Percentiles rank a stretch among this genome's conserved stretches.
Conservation (phyloP, 2,888 invertebrate genomes). For the Podabrus alpinus region DNA sequence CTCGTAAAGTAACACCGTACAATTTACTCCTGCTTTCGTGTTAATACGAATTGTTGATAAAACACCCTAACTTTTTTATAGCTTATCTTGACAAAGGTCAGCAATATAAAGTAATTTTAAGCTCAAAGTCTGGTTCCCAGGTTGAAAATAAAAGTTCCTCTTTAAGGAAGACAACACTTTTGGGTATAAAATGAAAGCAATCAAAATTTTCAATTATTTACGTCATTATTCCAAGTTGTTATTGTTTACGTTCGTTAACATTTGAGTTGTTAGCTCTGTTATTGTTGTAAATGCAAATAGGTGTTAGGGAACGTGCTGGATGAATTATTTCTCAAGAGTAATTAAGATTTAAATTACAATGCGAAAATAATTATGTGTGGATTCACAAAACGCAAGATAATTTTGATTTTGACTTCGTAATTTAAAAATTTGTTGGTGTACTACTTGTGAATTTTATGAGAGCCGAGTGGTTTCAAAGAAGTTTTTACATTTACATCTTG, state of each 20-base stretch:
- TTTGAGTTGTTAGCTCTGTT: background rate
- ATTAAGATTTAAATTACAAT: background rate
- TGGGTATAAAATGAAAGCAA: background rate
- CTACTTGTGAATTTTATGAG: conserved; percentile 8
- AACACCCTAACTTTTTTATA: background rate
- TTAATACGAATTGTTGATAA: background rate
- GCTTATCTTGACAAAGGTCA: background rate
- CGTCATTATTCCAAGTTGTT: background rate
- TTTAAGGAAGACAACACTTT: background rate
- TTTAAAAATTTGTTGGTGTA: background rate
- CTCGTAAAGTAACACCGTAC: background rate
- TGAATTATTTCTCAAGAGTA: background rate
- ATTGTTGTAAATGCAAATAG: background rate
- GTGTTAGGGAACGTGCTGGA: background rate
- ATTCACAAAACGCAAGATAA: background rate
- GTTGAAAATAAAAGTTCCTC: background rate
- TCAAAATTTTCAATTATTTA: background rate
- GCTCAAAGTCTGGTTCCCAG: background rate
- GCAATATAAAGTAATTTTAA: background rate
- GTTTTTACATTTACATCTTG: conserved; percentile 18
- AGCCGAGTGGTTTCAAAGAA: conserved; percentile 10
- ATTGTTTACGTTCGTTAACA: background rate
- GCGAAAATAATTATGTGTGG: background rate
- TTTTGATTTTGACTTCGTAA: background rate
- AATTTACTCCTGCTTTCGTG: background rate